Evolutionary conservation across 1,140 invertebrate species (phyloP), one percentile per base, ranked within the genome.

Genomic region (Plectrocnemia conspersa): DNA sequence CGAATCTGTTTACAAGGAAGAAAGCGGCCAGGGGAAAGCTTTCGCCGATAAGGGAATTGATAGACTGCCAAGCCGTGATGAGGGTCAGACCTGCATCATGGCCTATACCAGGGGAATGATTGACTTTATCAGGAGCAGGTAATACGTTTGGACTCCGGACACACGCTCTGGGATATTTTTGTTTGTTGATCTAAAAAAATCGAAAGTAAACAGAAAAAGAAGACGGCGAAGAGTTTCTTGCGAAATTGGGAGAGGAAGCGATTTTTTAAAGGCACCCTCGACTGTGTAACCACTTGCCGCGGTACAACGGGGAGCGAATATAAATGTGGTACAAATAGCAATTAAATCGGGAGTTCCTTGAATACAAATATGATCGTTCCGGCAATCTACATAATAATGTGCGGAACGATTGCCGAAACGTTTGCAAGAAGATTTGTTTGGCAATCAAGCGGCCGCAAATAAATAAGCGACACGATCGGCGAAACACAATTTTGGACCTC

Each of bases 21-120:
- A 38, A 38, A 45, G 21, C 13, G 47, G 15, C 47, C 42, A 13
- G 33, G 23, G 40, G 40, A 35, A 50, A 38, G 47, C 47, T 50
- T 50, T 50, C 47, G 47, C 47, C 23, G 47, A 50, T 50, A 50
- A 50, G 47, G 47, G 47, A 50, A 50, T 50, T 50, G 47, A 50
- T 50, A 50, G 47, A 50, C 47, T 50, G 47, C 47, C 47, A 50
- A 24, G 47, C 15, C 32, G 32, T 50, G 47, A 50, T 50, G 47
- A 50, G 47, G 47, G 47, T 50, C 47, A 19, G 47, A 50, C 47
- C 47, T 50, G 47, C 47, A 50, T 50, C 47, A 50, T 18, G 47
- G 36, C 11, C 25, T 27, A 24, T 27, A 19, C 15, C 44, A 23
- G 44, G 44, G 9, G 23, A 38, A 32, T 50, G 47, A 50, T 50